Evolutionary conservation across 2,888 invertebrate genomes (phyloP).

Genomic region (Drosophila barbarae): DNA sequence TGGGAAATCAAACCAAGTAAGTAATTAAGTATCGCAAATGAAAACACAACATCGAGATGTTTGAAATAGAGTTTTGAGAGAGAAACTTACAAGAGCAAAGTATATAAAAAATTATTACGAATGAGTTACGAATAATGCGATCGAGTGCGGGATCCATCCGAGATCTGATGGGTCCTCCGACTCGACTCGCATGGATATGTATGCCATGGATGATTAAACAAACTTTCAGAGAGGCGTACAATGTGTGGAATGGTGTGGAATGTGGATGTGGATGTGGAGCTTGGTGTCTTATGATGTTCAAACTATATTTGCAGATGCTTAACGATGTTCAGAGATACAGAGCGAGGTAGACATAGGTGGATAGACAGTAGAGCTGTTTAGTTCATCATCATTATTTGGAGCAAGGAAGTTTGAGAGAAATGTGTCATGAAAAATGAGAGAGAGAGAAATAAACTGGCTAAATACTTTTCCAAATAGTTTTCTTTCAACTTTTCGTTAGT

Average conservation of each 20-base stretch:
- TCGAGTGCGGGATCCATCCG: slow-evolving; percentile 7
- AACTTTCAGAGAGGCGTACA: slow-evolving; percentile 54
- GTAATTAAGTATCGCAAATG: slow-evolving; percentile 63
- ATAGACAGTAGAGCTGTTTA: slow-evolving; percentile 27
- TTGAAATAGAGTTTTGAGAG: slow-evolving; percentile 67
- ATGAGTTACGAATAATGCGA: slow-evolving; percentile 29
- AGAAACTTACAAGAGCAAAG: slow-evolving; percentile 67
- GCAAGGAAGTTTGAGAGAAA: slow-evolving; percentile 31
- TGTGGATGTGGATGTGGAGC: slow-evolving; percentile 38
- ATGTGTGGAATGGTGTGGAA: slow-evolving; percentile 56
- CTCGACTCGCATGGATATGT: neutral
- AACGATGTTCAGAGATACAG: slow-evolving; percentile 42
- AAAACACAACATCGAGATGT: slow-evolving; percentile 78
- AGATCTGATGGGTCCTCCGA: neutral
- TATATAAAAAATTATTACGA: slow-evolving; percentile 47
- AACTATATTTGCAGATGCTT: slow-evolving; percentile 49
- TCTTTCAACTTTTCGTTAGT: slow-evolving; percentile 18
- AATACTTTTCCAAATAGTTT: slow-evolving; percentile 36
- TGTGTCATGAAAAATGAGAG: slow-evolving; percentile 48
- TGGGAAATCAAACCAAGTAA: slow-evolving; percentile 42
- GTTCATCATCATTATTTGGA: slow-evolving; percentile 32
- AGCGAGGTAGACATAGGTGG: slow-evolving; percentile 35
- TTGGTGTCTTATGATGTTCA: slow-evolving; percentile 50
- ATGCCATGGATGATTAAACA: slow-evolving; percentile 39
- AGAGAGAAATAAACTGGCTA: slow-evolving; percentile 47